These are phyloP conservation scores for Endomychus coccineus DNA, from an alignment of 2,888 invertebrate genomes.

Conservation along the genomic window DNA sequence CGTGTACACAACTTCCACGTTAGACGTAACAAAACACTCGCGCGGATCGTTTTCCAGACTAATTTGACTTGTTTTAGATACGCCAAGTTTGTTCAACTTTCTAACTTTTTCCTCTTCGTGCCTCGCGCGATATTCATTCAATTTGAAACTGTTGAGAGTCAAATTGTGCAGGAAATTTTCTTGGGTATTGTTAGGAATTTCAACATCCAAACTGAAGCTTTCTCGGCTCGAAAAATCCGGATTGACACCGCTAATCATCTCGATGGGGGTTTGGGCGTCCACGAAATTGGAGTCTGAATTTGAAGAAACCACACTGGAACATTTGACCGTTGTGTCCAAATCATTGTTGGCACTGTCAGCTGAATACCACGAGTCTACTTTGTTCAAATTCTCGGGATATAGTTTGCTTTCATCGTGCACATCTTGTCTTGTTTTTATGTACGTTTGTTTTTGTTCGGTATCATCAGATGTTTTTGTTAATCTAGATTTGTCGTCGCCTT, in stretches of 20 bases:
- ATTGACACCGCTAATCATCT: slow-evolving; percentile 53
- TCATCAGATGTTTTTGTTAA: not conserved
- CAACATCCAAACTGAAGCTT: slow-evolving; percentile 42
- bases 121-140: slow-evolving; percentile 39
- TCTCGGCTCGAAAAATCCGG: slow-evolving; percentile 57
- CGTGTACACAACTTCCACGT: slow-evolving; percentile 34
- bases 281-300: slow-evolving; percentile 70
- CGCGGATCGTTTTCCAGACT: slow-evolving; percentile 39
- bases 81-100: slow-evolving; percentile 41
- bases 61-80: slow-evolving; percentile 42
- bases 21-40: slow-evolving; percentile 32
- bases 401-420: no score
- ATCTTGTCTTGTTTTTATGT: no score
- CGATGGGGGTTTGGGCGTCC: slow-evolving; percentile 56
- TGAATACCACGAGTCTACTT: slow-evolving; percentile 36
- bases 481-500: slow-evolving; percentile 9
- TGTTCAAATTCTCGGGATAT: slow-evolving; percentile 21
- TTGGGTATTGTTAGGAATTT: slow-evolving; percentile 22
- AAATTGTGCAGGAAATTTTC: slow-evolving; percentile 32
- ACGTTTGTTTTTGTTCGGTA: not conserved
- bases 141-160: slow-evolving; percentile 39
- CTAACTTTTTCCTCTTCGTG: slow-evolving; percentile 31
- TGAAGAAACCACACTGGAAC: slow-evolving; percentile 46
- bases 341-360: slow-evolving; percentile 25
- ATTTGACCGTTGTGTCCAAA: slow-evolving; percentile 27